Percentiles rank a stretch among this genome's conserved stretches.
Conservation (phyloP, 2,888 invertebrate genomes). For the Boloria selene region DNA sequence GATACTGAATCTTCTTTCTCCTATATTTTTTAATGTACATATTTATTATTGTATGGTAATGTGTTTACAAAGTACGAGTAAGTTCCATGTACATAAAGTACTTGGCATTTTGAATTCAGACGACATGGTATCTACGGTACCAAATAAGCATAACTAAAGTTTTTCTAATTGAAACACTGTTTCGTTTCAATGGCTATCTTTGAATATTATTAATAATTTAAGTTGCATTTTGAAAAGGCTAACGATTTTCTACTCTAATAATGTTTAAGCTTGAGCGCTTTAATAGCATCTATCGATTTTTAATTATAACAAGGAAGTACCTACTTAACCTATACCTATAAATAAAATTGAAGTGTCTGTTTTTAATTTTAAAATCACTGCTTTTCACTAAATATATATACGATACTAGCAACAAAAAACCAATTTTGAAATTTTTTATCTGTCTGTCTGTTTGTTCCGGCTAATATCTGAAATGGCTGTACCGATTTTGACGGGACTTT, state of each 20-base stretch:
- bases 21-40: too few species aligned
- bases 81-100: too few species aligned
- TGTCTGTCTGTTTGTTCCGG: too few species aligned
- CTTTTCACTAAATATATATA: too few species aligned
- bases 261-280: conserved; percentile 15
- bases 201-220: conserved; percentile 16
- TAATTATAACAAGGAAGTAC: neutral
- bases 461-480: too few species aligned
- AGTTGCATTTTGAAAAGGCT: conserved; percentile 13
- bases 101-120: neutral
- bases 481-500: too few species aligned
- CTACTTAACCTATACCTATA: too few species aligned
- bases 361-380: too few species aligned
- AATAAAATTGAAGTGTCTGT: too few species aligned
- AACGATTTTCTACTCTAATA: conserved; percentile 5
- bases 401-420: too few species aligned
- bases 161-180: conserved; percentile 4
- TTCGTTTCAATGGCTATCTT: conserved; percentile 5
- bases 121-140: neutral
- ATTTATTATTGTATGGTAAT: neutral
- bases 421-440: too few species aligned
- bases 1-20: too few species aligned
- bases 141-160: neutral
- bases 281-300: conserved; percentile 2
- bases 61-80: neutral